Evolutionary conservation across 2,797 vertebrate species (phyloP), one percentile per base, ranked within the genome.

Genomic region (Danionella dracula): DNA sequence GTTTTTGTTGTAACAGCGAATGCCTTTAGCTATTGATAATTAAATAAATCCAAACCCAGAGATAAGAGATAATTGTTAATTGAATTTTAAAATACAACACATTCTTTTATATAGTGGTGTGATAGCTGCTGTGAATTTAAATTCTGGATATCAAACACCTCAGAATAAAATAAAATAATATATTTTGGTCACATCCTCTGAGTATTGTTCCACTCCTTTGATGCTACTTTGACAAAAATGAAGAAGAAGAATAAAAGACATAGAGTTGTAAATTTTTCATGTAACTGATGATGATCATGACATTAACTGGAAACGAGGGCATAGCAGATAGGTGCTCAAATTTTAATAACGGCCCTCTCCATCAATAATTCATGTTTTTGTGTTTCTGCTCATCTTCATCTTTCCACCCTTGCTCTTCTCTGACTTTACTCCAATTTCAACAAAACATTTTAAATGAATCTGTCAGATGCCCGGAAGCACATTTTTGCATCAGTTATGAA

Each of bases 291-390:
- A 50, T 42, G 61, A 62, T 49, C 29, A 31, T 29, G 51, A 19
- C 45, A 49, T 70, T 70, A 70, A 70, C 63, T 70, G 68, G 59
- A 64, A 64, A 55, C 27, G 68, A 69, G 50, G 50, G 41, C 46
- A 56, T 37, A 57, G 53, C 44, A 50, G 54, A 49, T 57, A 70
- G 68, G 68, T 64, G 60, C 68, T 70, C 68, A 65, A 63, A 70
- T 57, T 70, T 70, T 65, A 65, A 70, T 70, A 50, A 57, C 60
- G 35, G 51, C 61, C 54, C 68, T 64, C 53, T 51, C 48, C 60
- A 70, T 70, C 68, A 64, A 70, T 70, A 64, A 57, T 65, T 8
- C 51, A 70, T 58, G 51, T 27, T 55, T 57, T 65, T 65, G 54
- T 64, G 48, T 60, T 69, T 57, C 57, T 61, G 48, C 29, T 51